These are phyloP conservation scores for Diglossa cyanea DNA, from an alignment of 2,797 vertebrate species.

Conservation along the genomic window DNA sequence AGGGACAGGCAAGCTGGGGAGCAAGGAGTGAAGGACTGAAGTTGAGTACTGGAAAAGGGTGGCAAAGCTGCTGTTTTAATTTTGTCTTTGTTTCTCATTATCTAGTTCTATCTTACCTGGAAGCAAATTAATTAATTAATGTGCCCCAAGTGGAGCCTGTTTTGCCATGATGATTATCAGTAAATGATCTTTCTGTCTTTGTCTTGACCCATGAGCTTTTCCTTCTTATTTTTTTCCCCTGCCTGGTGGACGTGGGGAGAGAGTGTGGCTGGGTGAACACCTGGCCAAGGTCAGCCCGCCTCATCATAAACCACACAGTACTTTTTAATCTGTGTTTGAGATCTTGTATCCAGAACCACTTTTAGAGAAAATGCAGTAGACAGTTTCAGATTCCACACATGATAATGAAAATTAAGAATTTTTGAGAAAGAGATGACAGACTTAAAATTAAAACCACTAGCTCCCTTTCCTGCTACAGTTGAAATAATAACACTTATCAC, in stretches of 20 bases:
- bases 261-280: background rate
- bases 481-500: background rate
- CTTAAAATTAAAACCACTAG: background rate
- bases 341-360: background rate
- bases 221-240: background rate
- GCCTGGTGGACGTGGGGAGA: background rate
- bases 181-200: background rate
- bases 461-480: background rate
- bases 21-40: background rate
- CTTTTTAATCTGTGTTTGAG: background rate
- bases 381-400: background rate
- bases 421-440: background rate
- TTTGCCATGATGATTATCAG: background rate
- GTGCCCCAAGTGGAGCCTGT: background rate
- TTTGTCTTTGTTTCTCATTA: background rate
- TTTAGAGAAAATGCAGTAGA: background rate
- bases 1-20: background rate
- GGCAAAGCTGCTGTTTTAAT: background rate
- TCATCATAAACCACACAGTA: background rate
- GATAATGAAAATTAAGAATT: background rate
- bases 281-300: background rate
- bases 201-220: background rate
- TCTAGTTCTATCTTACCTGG: background rate
- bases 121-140: background rate
- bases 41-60: accelerated